Percentiles rank a stretch among this genome's conserved stretches.
phyloP scores from a whole-genome alignment of 2,888 invertebrate genomes.

The Drosophila setosimentum region DNA sequence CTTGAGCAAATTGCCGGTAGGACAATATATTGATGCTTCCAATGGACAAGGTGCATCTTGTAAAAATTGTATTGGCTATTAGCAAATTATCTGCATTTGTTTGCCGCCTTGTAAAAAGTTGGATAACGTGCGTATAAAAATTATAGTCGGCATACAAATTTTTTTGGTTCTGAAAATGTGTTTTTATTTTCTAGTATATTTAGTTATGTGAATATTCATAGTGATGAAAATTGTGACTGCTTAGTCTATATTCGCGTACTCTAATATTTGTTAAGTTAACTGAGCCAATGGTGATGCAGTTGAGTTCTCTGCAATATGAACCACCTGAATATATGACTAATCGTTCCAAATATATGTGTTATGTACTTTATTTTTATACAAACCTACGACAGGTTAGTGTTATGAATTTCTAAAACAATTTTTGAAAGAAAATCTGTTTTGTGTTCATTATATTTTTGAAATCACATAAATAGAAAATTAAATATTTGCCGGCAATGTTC shows the following conservation, averaged over 20 bases:
- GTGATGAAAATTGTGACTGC: background rate
- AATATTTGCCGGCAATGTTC: background rate
- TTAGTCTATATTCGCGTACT: background rate
- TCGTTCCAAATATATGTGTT: background rate
- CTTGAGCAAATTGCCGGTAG: too few relatives aligned
- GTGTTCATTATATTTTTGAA: background rate
- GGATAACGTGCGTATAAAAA: background rate
- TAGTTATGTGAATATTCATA: background rate
- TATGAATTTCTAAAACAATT: background rate
- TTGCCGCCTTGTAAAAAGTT: background rate
- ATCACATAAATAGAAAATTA: background rate
- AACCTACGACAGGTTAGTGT: background rate
- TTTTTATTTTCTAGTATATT: background rate
- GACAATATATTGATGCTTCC: too few relatives aligned
- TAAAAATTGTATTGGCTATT: constrained; percentile 23
- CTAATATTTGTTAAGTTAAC: background rate
- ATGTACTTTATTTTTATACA: background rate
- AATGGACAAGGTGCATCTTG: background rate
- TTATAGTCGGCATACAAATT: background rate
- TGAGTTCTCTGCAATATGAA: background rate
- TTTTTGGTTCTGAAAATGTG: background rate
- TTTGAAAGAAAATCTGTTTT: background rate
- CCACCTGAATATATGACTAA: too few relatives aligned
- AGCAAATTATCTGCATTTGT: constrained; percentile 33
- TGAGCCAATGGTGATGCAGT: background rate